Base-by-base conservation (phyloP, 2,888 invertebrate genomes). In the Chelonus formosanus region DNA sequence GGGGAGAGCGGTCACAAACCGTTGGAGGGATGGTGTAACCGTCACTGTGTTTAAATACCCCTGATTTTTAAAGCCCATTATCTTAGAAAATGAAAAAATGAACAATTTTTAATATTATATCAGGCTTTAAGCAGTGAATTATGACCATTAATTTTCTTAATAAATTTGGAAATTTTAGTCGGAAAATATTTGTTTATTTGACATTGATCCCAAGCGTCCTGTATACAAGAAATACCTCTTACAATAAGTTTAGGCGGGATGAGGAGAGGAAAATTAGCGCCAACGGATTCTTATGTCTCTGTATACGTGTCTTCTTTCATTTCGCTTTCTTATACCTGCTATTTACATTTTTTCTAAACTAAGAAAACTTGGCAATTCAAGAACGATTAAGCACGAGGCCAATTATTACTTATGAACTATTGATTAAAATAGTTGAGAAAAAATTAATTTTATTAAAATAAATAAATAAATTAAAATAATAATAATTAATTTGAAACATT, bases 1-100 rank as follows among this genome's bases (percentile, higher is more conserved):
- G 66, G 44, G 54, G 60, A 48, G 35, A 47, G 53, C 7, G 6
- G 50, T 50, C 58, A 43, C 44, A 54, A 67, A 67, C 68, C 70
- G 68, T 70, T 70, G 59, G 66, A 52, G 40, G 67, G 63, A 57
- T 56, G 64, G 70, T 67, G 70, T 73, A 78, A 76, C 76, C 72
- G 76, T 75, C 73, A 59, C 59, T 68, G 68, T 75, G 73, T 80
- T 79, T 80, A 80, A 80, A 80, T 80, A 65, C 73, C 80, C 68
- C 35, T 52, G 52, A n/a, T 57, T 53, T 54, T 60, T 56, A 56
- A 56, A 60, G 20, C 34, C 55, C 50, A 47, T 32, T 20, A 7
- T 48, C 20, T 48, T 48, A 10, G n/a, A 48, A 48, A 48, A 20
- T 20, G 2, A 20, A 20, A 2, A 20, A 20, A 20, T 20, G 20